These are phyloP conservation scores for Papilio protenor DNA, from an alignment of 2,888 invertebrate genomes.

Conservation along the genomic window DNA sequence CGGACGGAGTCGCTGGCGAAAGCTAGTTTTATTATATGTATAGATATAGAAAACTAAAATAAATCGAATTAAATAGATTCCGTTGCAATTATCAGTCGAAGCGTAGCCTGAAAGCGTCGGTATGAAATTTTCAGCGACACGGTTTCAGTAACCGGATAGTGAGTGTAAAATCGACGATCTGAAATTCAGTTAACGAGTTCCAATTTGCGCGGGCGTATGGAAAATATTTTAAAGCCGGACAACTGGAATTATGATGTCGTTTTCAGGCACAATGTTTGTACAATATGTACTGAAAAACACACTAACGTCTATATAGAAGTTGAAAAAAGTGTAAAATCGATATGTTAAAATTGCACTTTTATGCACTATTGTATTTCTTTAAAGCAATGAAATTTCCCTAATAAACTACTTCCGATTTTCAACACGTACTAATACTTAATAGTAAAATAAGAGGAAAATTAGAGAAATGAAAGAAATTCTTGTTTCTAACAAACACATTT, in stretches of 20 bases:
- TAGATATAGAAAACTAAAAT: neutral
- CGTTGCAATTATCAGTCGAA: neutral
- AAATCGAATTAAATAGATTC: neutral
- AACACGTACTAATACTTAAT: too few relatives aligned
- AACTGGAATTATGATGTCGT: slow-evolving; percentile 6
- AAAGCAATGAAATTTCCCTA: too few relatives aligned
- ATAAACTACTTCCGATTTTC: too few relatives aligned
- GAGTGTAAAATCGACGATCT: slow-evolving; percentile 21
- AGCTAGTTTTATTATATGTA: too few relatives aligned
- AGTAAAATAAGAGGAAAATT: too few relatives aligned
- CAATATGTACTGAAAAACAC: neutral
- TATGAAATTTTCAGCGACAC: neutral
- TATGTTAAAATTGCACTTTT: too few relatives aligned
- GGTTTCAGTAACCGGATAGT: neutral
- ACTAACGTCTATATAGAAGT: too few relatives aligned
- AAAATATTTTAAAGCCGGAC: slow-evolving; percentile 14
- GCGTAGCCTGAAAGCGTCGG: neutral
- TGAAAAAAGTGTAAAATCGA: too few relatives aligned
- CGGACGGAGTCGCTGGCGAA: too few relatives aligned
- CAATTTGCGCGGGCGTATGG: slow-evolving; percentile 7
- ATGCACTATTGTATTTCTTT: too few relatives aligned
- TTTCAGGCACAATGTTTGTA: slow-evolving; percentile 11
- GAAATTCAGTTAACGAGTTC: slow-evolving; percentile 25
- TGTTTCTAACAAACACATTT: too few relatives aligned
- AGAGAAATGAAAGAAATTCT: too few relatives aligned